A percentile compares a stretch with the other conserved stretches of the same genome.
phyloP scores from a whole-genome alignment of 2,797 vertebrate species.

The Aeoliscus strigatus region DNA sequence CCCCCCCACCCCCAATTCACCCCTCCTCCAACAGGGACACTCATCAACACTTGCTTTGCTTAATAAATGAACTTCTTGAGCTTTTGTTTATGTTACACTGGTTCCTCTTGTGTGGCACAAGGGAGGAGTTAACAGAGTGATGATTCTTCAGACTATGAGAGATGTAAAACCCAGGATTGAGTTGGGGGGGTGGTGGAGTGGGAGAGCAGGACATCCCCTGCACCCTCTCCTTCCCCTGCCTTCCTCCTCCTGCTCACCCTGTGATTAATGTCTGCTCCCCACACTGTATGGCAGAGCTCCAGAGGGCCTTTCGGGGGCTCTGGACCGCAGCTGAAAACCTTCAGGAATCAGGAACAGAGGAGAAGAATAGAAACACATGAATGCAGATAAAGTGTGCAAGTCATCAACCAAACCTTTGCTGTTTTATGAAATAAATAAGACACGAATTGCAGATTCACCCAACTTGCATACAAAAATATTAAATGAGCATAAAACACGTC shows the following conservation, averaged over 20 bases:
- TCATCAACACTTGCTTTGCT: constrained; percentile 13
- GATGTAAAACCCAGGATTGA: constrained; percentile 35
- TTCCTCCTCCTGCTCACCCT: constrained; percentile 23
- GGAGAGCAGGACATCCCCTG: constrained; percentile 31
- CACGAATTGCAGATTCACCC: background rate
- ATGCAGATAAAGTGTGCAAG: background rate
- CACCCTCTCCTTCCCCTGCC: constrained; percentile 20
- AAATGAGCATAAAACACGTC: background rate
- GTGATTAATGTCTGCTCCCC: constrained; percentile 52
- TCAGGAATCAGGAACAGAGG: constrained; percentile 3
- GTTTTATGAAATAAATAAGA: too few relatives aligned
- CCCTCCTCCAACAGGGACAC: constrained; percentile 20
- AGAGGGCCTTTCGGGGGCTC: constrained; percentile 14
- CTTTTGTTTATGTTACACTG: too few relatives aligned
- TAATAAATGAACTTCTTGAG: background rate
- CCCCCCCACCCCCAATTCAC: background rate
- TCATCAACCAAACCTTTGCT: constrained; percentile 6
- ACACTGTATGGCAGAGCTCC: constrained; percentile 19
- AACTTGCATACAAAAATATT: constrained; percentile 1
- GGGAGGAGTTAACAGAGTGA: constrained; percentile 19
- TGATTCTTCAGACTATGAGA: constrained; percentile 30
- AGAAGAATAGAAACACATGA: constrained; percentile 10
- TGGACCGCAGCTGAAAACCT: constrained; percentile 41
- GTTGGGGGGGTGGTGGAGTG: constrained; percentile 19
- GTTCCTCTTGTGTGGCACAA: background rate